phyloP scores from a whole-genome alignment of 2,888 invertebrate genomes.

The Apocheima hispidaria region DNA sequence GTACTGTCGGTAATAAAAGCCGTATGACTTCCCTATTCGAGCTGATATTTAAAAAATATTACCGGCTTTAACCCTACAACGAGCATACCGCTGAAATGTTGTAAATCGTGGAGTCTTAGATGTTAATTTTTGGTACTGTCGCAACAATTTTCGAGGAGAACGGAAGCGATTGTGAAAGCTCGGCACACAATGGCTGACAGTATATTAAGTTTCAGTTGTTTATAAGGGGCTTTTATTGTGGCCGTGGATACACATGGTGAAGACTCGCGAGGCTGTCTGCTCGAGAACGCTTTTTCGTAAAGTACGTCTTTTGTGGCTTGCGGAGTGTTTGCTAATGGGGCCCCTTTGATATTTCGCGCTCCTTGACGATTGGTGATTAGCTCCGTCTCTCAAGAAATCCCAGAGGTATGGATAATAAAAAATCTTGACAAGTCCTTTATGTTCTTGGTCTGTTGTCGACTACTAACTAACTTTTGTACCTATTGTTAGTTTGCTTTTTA shows the following conservation, averaged over 20 bases:
- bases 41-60: slow-evolving; percentile 27
- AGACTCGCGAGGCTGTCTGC: slow-evolving; percentile 24
- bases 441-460: too few species aligned
- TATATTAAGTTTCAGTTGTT: slow-evolving; percentile 60
- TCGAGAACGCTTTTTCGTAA: slow-evolving; percentile 37
- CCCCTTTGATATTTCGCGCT: slow-evolving; percentile 29
- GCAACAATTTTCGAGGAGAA: slow-evolving; percentile 33
- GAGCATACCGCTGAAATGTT: slow-evolving; percentile 11
- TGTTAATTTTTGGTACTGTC: slow-evolving; percentile 30
- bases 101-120: slow-evolving; percentile 20
- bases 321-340: slow-evolving; percentile 37
- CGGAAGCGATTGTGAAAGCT: slow-evolving; percentile 60
- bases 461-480: too few species aligned
- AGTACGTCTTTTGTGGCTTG: slow-evolving; percentile 34
- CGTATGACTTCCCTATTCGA: slow-evolving; percentile 19
- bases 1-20: slow-evolving; percentile 47
- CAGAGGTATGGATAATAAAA: not conserved
- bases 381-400: slow-evolving; percentile 25
- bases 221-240: slow-evolving; percentile 46
- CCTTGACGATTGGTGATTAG: slow-evolving; percentile 31
- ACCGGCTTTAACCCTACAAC: slow-evolving; percentile 4
- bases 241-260: slow-evolving; percentile 37
- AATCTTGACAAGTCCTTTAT: too few species aligned
- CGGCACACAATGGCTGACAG: slow-evolving; percentile 53
- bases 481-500: too few species aligned